Evolutionary conservation across 2,888 invertebrate genomes (phyloP).

Genomic region (Tiliacea citrago): DNA sequence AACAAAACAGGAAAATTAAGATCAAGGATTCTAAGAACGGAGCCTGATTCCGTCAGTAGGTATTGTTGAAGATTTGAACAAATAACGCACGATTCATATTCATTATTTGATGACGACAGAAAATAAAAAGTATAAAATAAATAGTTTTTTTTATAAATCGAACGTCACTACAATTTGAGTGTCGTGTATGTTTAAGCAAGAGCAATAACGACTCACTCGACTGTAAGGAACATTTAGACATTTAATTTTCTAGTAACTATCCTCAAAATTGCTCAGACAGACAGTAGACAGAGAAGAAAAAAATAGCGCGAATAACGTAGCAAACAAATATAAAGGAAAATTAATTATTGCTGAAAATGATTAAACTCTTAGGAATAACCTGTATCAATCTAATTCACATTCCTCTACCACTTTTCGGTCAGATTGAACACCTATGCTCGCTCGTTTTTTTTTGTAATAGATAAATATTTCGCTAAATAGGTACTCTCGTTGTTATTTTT

Average conservation of each 20-base stretch:
- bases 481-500: too few relatives aligned
- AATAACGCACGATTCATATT: background rate
- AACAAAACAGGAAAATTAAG: slow-evolving; percentile 22
- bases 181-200: background rate
- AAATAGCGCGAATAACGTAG: too few relatives aligned
- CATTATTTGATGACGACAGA: background rate
- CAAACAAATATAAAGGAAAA: too few relatives aligned
- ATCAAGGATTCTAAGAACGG: slow-evolving; percentile 30
- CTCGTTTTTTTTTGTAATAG: too few relatives aligned
- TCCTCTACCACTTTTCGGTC: too few relatives aligned
- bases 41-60: background rate
- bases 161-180: background rate
- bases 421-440: too few relatives aligned
- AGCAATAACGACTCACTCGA: background rate
- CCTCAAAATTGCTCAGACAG: background rate
- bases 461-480: too few relatives aligned
- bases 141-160: background rate
- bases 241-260: background rate
- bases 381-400: too few relatives aligned
- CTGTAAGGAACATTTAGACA: background rate
- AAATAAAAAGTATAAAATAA: too few relatives aligned
- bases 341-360: too few relatives aligned
- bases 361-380: too few relatives aligned
- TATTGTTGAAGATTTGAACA: slow-evolving; percentile 12
- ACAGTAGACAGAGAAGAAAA: background rate